phyloP scores from a whole-genome alignment of 2,888 invertebrate species.

The Ophion ellenae region DNA sequence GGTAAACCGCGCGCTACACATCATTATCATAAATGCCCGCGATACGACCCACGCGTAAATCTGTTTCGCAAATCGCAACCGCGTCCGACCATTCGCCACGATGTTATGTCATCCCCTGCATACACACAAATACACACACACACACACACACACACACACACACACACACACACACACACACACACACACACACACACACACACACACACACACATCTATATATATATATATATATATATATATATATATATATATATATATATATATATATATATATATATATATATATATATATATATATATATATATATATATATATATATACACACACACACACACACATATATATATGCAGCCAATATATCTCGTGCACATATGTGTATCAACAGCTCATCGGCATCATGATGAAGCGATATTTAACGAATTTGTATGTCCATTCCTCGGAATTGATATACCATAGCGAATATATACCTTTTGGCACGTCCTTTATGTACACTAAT shows the following conservation, averaged over 20 bases:
- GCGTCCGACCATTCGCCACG: slow-evolving; percentile 56
- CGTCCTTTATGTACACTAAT: neutral
- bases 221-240: neutral
- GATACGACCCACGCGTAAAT: slow-evolving; percentile 83
- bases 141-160: slow-evolving; percentile 3
- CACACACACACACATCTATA: slow-evolving; percentile 4
- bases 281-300: no score
- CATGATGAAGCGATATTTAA: slow-evolving; percentile 60
- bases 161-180: slow-evolving; percentile 23
- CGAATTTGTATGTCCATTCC: slow-evolving; percentile 14
- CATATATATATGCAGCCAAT: neutral
- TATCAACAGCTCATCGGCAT: slow-evolving; percentile 48
- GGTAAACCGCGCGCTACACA: slow-evolving; percentile 77
- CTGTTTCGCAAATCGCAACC: slow-evolving; percentile 81
- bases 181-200: slow-evolving; percentile 12
- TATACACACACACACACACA: no score
- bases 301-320: neutral
- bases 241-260: neutral
- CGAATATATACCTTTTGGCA: neutral
- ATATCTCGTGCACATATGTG: neutral
- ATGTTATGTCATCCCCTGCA: slow-evolving; percentile 68
- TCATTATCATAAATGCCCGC: slow-evolving; percentile 82
- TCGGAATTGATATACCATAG: slow-evolving; percentile 48
- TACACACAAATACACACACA: slow-evolving; percentile 23
- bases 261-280: neutral